Conservation (phyloP, 2,113 vertebrate species). For the Rostratula benghalensis region DNA sequence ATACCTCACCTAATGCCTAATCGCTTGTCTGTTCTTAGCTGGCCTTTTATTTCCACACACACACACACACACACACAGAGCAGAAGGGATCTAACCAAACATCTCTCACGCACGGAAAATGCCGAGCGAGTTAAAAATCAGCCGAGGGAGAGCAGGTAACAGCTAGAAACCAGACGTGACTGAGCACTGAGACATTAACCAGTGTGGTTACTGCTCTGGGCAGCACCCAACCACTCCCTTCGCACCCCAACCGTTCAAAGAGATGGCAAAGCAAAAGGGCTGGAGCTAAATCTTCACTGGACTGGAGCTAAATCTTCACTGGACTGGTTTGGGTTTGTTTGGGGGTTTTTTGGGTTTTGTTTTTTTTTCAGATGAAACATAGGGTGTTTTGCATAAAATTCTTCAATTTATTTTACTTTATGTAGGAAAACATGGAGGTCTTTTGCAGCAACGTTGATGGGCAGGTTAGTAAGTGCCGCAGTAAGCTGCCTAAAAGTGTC, state of each 20-base stretch:
- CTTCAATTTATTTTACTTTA: neutral
- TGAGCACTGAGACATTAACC: neutral
- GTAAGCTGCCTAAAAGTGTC: neutral
- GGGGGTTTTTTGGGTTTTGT: too few species aligned
- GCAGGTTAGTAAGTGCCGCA: neutral
- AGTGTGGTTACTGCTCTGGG: neutral
- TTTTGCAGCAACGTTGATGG: neutral
- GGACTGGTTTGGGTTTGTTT: neutral
- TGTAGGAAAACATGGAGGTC: neutral
- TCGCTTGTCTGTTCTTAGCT: constrained; percentile 42
- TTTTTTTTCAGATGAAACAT: neutral
- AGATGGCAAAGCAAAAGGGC: neutral
- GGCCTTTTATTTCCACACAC: constrained; percentile 50
- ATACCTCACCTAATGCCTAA: constrained; percentile 65
- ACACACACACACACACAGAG: neutral
- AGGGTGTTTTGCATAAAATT: rapidly evolving
- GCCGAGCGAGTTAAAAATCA: neutral
- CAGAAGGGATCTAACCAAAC: constrained; percentile 7
- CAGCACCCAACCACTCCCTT: constrained; percentile 10
- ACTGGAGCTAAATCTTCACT: neutral
- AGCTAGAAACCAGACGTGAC: constrained; percentile 1
- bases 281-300: neutral
- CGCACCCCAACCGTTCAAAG: neutral
- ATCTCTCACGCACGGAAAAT: neutral
- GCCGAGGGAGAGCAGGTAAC: constrained; percentile 15